Conservation (phyloP, 2,113 vertebrate species). For the Phyllopteryx taeniolatus region DNA sequence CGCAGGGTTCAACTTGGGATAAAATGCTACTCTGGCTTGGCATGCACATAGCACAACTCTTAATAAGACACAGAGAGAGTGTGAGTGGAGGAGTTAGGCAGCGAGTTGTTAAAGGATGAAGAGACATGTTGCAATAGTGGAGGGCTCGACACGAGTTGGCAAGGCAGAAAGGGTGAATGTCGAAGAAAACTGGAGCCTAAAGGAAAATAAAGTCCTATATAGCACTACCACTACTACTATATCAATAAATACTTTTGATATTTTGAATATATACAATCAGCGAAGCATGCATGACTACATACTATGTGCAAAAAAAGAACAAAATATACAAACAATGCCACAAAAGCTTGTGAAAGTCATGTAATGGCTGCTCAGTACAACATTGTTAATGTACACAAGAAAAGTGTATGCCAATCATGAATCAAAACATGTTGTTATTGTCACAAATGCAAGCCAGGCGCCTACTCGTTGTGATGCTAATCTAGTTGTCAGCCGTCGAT, state of each 20-base stretch:
- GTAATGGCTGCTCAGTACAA: not conserved
- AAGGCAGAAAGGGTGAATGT: slow-evolving; percentile 1
- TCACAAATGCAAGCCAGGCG: slow-evolving; percentile 18
- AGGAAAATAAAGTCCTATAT: not conserved
- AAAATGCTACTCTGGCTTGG: slow-evolving; percentile 30
- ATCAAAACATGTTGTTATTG: slow-evolving; percentile 22
- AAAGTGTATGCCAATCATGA: no score
- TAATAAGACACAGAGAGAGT: slow-evolving; percentile 58
- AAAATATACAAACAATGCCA: no score
- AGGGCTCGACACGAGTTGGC: not conserved
- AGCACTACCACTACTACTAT: not conserved
- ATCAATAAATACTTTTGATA: not conserved
- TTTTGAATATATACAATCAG: not conserved
- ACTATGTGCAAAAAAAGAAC: no score
- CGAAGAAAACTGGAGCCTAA: not conserved
- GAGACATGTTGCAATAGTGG: not conserved
- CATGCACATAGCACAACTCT: slow-evolving; percentile 53
- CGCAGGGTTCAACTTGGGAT: slow-evolving; percentile 5
- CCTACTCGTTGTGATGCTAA: slow-evolving; percentile 18
- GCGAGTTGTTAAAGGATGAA: not conserved
- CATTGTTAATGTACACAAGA: not conserved
- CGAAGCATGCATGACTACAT: not conserved
- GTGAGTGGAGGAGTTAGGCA: slow-evolving; percentile 40
- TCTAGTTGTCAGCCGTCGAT: slow-evolving; percentile 24
- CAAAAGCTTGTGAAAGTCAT: no score